Evolutionary conservation across 2,113 vertebrate genomes (phyloP).

Genomic region (Nannospalax galili): DNA sequence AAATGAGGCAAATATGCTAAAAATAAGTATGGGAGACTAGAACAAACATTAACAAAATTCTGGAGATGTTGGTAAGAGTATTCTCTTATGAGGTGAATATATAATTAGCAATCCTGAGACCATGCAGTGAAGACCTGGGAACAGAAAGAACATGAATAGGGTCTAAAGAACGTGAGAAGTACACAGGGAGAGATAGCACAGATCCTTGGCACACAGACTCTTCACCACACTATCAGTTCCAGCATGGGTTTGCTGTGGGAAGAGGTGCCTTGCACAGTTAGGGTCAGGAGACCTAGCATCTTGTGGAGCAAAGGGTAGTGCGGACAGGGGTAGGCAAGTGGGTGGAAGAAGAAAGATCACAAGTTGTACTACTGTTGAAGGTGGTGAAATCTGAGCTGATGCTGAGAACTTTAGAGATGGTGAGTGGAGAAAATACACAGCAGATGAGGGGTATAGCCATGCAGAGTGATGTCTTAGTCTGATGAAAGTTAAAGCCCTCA

Average conservation of each 20-base stretch:
- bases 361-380: not conserved
- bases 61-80: not conserved
- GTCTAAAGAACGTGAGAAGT: not conserved
- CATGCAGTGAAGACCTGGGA: not conserved
- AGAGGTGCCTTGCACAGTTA: not conserved
- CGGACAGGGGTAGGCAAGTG: not conserved
- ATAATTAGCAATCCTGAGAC: not conserved
- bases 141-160: not conserved
- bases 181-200: not conserved
- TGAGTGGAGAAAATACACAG: not conserved
- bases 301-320: not conserved
- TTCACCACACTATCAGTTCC: not conserved
- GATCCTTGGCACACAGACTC: not conserved
- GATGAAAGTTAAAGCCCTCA: not conserved
- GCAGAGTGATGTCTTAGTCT: accelerated
- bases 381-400: not conserved
- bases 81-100: not conserved
- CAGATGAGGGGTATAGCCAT: not conserved
- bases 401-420: not conserved
- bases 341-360: not conserved
- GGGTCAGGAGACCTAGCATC: not conserved
- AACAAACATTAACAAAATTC: not conserved
- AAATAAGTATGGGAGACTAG: not conserved
- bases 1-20: not conserved
- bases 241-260: accelerated